Evolutionary conservation across 2,888 invertebrate species (phyloP).

Genomic region (Cybosia mesomella): DNA sequence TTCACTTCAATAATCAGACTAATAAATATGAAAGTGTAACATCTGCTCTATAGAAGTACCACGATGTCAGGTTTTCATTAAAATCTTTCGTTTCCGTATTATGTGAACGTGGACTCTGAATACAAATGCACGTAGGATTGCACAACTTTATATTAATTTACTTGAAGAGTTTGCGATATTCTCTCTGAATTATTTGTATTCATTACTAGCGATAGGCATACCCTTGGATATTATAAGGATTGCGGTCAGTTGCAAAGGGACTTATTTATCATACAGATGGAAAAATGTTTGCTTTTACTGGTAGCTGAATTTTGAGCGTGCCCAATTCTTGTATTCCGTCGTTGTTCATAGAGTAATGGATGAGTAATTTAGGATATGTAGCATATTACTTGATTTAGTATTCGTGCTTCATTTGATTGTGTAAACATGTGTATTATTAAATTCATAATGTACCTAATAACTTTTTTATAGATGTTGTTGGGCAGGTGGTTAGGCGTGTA

Average conservation of each 20-base stretch:
- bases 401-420: background rate
- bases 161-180: constrained; percentile 76
- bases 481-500: too few relatives aligned
- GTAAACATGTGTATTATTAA: background rate
- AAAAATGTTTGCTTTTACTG: constrained; percentile 51
- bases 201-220: constrained; percentile 64
- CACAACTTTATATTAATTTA: constrained; percentile 85
- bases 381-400: background rate
- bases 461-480: too few relatives aligned
- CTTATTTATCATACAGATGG: constrained; percentile 66
- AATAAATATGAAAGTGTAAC: constrained; percentile 21
- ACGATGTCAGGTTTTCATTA: constrained; percentile 78
- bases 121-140: constrained; percentile 81
- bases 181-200: constrained; percentile 80
- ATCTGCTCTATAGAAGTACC: constrained; percentile 61
- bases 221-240: constrained; percentile 53
- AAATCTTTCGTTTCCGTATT: constrained; percentile 83
- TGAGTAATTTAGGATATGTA: constrained; percentile 6
- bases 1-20: constrained; percentile 7
- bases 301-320: constrained; percentile 27
- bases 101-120: constrained; percentile 79
- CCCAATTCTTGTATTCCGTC: constrained; percentile 22
- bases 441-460: too few relatives aligned
- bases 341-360: constrained; percentile 7
- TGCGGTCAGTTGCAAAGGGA: constrained; percentile 59